phyloP scores from a whole-genome alignment of 1,140 invertebrate genomes.

The Ceratoteleas bidentatus region DNA sequence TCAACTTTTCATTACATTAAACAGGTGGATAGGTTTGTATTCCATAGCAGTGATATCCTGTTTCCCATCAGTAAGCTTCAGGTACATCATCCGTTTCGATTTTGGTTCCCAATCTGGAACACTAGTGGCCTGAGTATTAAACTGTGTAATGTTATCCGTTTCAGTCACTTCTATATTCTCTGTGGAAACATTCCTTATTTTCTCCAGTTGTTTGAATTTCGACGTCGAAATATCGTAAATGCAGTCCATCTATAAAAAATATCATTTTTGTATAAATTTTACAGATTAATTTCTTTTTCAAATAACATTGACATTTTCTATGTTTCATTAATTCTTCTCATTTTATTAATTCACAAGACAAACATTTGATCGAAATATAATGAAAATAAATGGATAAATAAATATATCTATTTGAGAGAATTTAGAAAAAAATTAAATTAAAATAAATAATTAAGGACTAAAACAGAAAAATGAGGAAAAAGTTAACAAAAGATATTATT shows the following conservation, averaged over 20 bases:
- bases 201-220: conserved; percentile 85
- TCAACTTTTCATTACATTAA: conserved; percentile 81
- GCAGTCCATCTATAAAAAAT: conserved; percentile 78
- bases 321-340: no score
- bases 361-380: no score
- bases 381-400: background rate
- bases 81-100: conserved; percentile 85
- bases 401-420: no score
- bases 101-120: conserved; percentile 72
- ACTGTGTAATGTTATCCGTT: conserved; percentile 72
- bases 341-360: no score
- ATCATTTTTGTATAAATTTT: no score
- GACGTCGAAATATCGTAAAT: conserved; percentile 84
- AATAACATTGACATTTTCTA: no score
- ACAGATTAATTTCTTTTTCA: no score
- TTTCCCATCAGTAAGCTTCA: conserved; percentile 89
- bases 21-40: conserved; percentile 84
- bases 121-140: conserved; percentile 54
- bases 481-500: no score
- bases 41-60: conserved; percentile 87
- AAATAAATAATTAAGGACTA: no score
- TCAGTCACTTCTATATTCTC: conserved; percentile 81
- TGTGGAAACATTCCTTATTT: conserved; percentile 83
- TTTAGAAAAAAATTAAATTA: no score
- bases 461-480: no score